These are phyloP conservation scores for Aurelia coerulea DNA, from an alignment of 30 jellyfish, hydroid and myxozoan genomes.

Conservation along the genomic window DNA sequence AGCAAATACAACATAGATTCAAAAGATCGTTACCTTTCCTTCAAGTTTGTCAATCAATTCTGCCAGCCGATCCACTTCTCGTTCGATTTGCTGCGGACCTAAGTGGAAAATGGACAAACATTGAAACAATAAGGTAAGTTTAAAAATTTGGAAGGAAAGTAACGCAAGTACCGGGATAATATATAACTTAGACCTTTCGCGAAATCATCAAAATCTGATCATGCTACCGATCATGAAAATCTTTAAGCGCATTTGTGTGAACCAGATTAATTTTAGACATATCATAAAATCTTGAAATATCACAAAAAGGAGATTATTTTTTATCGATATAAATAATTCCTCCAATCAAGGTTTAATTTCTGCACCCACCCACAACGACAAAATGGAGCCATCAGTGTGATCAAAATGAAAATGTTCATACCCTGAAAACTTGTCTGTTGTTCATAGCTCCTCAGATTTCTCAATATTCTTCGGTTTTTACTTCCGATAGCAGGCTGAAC, in stretches of 20 bases:
- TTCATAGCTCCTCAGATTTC: conserved; percentile 27
- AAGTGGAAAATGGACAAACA: not conserved
- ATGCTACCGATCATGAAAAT: too few species aligned
- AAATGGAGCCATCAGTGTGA: too few species aligned
- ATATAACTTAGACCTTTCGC: too few species aligned
- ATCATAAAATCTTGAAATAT: too few species aligned
- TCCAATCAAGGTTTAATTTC: too few species aligned
- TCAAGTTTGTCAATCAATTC: conserved; percentile 46
- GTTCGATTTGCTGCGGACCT: not conserved
- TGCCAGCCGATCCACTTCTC: conserved; percentile 55
- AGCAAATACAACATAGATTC: not conserved
- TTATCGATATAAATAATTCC: too few species aligned
- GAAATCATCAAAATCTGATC: too few species aligned
- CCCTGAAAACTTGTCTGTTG: conserved; percentile 58
- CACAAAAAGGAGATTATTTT: too few species aligned
- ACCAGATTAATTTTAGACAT: too few species aligned
- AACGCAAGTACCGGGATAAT: not conserved
- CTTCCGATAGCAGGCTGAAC: conserved; percentile 5
- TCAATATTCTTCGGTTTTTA: conserved; percentile 18
- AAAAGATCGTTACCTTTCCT: not conserved
- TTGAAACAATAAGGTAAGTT: not conserved
- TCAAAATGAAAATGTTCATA: not conserved
- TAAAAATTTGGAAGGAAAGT: not conserved
- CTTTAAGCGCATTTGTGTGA: too few species aligned
- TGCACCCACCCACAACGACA: too few species aligned